Evolutionary conservation across 2,888 invertebrate species (phyloP), one percentile per base, ranked within the genome.

Genomic region (Malachius bipustulatus): DNA sequence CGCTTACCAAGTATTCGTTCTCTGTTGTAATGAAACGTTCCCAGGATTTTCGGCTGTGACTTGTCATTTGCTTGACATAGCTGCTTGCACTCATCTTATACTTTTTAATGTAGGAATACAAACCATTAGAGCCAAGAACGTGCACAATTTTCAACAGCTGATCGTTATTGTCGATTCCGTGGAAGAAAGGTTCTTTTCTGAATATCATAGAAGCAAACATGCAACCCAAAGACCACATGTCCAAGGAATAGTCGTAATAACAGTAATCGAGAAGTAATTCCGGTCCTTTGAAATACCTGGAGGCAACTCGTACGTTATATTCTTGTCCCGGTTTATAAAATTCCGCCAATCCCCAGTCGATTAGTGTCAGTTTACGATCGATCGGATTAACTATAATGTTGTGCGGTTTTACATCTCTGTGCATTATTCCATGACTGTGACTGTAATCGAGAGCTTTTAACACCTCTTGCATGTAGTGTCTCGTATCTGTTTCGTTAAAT

Each of bases 401-500:
- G 39, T 62, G 62, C 3, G 62, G 62, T 41, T 63, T 63, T 1
- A 63, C 58, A 41, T 63, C 62, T 14, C 62, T 48, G 36, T 63
- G 62, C 60, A 63, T 63, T 11, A 63, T 62, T 2, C 62, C 62
- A 35, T 52, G 52, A 33, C 60, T 59, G 41, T 63, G 63, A 36
- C 62, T 62, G 37, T 46, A 63, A 42, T 63, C 60, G 16, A 63
- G 39, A 1, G 62, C 65, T 49, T 62, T 64, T 35, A 67, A 44
- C 26, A 66, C 43, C 50, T 66, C 65, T 40, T 60, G 61, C 12
- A 65, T 48, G 44, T 67, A 67, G 49, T 52, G 65, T 24, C 57
- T 44, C 3, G 56, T 59, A 34, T 63, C 61, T 11, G 47, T 49
- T 37, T 62, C 61, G n/a, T 52, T 53, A 12, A 63, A 43, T 29